A percentile compares a stretch with the other conserved stretches of the same genome.
Conservation (phyloP, 2,113 vertebrate genomes). For the Crocuta crocuta region DNA sequence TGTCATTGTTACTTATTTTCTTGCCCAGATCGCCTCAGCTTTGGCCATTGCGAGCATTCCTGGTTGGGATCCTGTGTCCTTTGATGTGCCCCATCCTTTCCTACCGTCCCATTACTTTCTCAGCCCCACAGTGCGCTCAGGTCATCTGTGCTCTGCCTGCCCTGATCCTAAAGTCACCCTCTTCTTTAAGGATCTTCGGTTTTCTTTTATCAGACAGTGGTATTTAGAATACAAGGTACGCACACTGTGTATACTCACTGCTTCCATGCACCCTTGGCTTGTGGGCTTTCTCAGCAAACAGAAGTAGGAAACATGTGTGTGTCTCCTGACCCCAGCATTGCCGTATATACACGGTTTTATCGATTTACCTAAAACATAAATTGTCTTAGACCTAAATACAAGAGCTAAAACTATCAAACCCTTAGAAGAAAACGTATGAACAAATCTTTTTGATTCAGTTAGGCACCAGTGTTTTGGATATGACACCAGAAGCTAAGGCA, state of each 20-base stretch:
- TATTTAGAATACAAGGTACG: neutral
- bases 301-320: neutral
- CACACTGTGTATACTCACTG: rapidly evolving
- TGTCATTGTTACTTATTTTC: neutral
- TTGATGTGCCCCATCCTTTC: no score
- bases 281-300: neutral
- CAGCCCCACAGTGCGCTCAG: neutral
- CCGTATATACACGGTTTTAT: neutral
- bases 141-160: neutral
- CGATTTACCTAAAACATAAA: neutral
- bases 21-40: rapidly evolving
- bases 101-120: neutral
- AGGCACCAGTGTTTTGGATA: neutral
- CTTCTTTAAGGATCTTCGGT: neutral
- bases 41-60: neutral
- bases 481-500: neutral
- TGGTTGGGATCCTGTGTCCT: neutral
- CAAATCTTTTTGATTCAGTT: neutral
- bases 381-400: neutral
- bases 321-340: no score
- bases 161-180: neutral
- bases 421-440: neutral
- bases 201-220: neutral
- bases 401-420: neutral
- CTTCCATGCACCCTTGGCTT: neutral